Evolutionary conservation across 2,113 vertebrate genomes (phyloP).

Genomic region (human (Homo sapiens)): GRCh38 chr17:54685501-54686000

Average conservation of each 20-base stretch:
- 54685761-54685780: background rate
- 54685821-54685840: conserved; percentile 35
- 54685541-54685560: conserved; percentile 72
- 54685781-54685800: conserved; percentile 22
- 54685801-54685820: conserved; percentile 16
- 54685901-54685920: background rate
- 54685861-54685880: background rate
- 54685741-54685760: background rate
- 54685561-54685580: conserved; percentile 17
- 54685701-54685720: conserved; percentile 46
- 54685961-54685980: background rate
- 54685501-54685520: conserved; percentile 60
- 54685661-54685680: conserved; percentile 47
- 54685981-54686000: background rate
- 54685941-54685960: background rate
- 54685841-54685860: background rate
- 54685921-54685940: background rate
- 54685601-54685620: background rate
- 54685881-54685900: background rate
- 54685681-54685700: conserved; percentile 28
- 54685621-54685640: conserved; percentile 25
- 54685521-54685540: conserved; percentile 27
- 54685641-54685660: conserved; percentile 31
- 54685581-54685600: conserved; percentile 53
- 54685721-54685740: background rate